Conservation (phyloP, 1,140 invertebrate genomes). For the Bicyclus anynana region DNA sequence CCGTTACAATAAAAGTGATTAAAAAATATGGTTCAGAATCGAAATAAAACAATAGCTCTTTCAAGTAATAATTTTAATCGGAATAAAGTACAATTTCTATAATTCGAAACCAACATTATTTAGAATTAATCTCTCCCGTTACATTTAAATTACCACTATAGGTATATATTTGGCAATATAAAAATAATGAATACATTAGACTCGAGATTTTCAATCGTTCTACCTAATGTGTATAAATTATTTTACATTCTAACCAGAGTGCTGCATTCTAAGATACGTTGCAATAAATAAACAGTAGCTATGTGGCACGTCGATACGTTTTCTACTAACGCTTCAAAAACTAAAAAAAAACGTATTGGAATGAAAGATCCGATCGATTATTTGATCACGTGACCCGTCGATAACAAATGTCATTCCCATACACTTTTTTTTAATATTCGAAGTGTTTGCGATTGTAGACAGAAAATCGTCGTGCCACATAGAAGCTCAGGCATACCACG, state of each 20-base stretch:
- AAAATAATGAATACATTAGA: slow-evolving; percentile 73
- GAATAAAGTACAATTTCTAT: slow-evolving; percentile 56
- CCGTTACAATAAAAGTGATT: no score
- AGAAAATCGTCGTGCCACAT: no score
- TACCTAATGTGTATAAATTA: slow-evolving; percentile 47
- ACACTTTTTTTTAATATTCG: no score
- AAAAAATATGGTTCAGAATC: no score
- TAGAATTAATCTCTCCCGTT: slow-evolving; percentile 56
- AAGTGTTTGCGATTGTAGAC: no score
- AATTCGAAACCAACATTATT: slow-evolving; percentile 69
- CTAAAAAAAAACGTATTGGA: no score
- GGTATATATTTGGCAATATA: slow-evolving; percentile 77
- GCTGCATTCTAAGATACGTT: neutral
- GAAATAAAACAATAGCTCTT: slow-evolving; percentile 10
- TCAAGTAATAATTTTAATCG: slow-evolving; percentile 42
- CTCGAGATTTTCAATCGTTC: slow-evolving; percentile 59
- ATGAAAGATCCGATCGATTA: no score
- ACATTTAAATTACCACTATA: slow-evolving; percentile 65
- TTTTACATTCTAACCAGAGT: slow-evolving; percentile 28
- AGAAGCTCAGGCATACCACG: no score
- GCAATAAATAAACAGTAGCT: neutral
- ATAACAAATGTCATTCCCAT: no score
- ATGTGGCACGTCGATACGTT: neutral
- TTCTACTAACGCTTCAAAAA: no score
- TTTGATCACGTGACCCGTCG: no score